These are phyloP conservation scores for Opisthograptis luteolata DNA, from an alignment of 2,888 invertebrate genomes.

Conservation along the genomic window DNA sequence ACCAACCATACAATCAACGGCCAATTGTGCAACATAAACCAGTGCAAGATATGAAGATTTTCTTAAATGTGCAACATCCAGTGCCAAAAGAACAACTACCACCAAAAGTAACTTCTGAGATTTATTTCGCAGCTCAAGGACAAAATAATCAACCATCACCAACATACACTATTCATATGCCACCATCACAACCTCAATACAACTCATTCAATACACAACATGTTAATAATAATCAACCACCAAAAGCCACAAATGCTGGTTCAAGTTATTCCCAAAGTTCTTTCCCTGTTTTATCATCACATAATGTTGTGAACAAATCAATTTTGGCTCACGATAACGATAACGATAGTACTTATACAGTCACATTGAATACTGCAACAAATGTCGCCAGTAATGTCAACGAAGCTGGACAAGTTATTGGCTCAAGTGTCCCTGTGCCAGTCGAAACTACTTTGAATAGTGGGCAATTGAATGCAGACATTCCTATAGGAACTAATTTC, in stretches of 20 bases:
- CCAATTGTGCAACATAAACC: slow-evolving; percentile 74
- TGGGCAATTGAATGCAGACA: slow-evolving; percentile 69
- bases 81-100: slow-evolving; percentile 66
- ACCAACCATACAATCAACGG: slow-evolving; percentile 65
- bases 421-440: slow-evolving; percentile 69
- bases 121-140: slow-evolving; percentile 77
- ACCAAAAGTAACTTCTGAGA: slow-evolving; percentile 79
- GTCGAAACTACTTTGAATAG: slow-evolving; percentile 56
- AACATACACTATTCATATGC: slow-evolving; percentile 73
- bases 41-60: slow-evolving; percentile 76
- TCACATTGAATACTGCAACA: slow-evolving; percentile 70
- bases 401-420: slow-evolving; percentile 61
- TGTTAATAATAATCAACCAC: slow-evolving; percentile 37
- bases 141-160: slow-evolving; percentile 67
- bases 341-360: slow-evolving; percentile 64
- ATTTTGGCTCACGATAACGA: slow-evolving; percentile 48
- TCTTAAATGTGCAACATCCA: slow-evolving; percentile 76
- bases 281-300: slow-evolving; percentile 47
- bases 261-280: slow-evolving; percentile 46
- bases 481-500: slow-evolving; percentile 79
- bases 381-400: slow-evolving; percentile 62
- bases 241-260: slow-evolving; percentile 26
- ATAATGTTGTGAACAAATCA: slow-evolving; percentile 57
- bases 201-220: slow-evolving; percentile 46
- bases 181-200: slow-evolving; percentile 49